Base-by-base conservation (phyloP, 2,888 invertebrate species). In the Rambutsinella grinnellia region DNA sequence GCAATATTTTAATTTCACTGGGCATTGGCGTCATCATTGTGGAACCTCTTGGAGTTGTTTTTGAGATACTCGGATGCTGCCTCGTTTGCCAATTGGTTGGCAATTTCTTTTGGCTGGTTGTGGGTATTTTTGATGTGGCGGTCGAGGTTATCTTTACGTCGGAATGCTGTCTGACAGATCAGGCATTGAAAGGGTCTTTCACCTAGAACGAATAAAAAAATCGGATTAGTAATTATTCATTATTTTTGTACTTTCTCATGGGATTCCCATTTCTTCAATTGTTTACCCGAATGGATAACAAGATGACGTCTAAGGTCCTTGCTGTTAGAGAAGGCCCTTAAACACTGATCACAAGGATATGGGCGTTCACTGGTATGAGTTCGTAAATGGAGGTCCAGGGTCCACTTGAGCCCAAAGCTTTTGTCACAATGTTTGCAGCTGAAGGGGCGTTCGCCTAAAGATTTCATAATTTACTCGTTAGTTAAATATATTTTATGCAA, bases 61-160 rank as follows among this genome's bases (percentile, higher is more conserved):
- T 71, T 71, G 63, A 82, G 63, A 58, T 84, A 84, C 53, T 82
- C 82, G 2, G 81, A 81, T 1, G 82, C 82, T 3, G 84, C 84
- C 69, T 84, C 81, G 60, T 84, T 82, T 6, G 84, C 82, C 6
- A 84, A 63, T 51, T 83, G 78, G 54, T 82, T 82, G 13, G 84
- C 82, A 19, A 84, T 80, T 74, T 83, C 84, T 58, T 80, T 84
- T 8, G 84, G 81, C 27, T 82, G 82, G 58, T 84, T 84, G 67
- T 84, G 84, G 27, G 81, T 82, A 51, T 84, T 84, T 49, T 82
- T 82, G 8, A 82, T 84, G 57, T 84, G 84, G 3, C 84, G 56
- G 57, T 84, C 90, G 78, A 94, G 88, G 85, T 94, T 94, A 86
- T 94, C 94, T 85, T 92, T 93, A 75, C 94, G 88, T 56, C 92